Evolutionary conservation across 1,140 invertebrate genomes (phyloP).

Genomic region (Agrilus planipennis): DNA sequence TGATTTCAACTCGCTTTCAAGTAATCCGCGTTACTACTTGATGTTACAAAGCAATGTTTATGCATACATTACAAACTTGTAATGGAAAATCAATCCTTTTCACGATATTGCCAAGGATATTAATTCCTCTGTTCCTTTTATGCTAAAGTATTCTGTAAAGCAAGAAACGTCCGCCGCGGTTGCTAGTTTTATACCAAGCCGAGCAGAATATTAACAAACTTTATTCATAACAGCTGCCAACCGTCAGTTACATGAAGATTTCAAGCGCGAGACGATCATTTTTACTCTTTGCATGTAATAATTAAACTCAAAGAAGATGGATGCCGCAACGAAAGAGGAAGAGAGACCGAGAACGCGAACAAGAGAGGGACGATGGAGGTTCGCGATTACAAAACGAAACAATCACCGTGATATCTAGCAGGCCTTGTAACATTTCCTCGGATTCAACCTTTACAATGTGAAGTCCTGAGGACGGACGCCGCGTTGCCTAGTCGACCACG

Average conservation of each 20-base stretch:
- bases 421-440: slow-evolving; percentile 15
- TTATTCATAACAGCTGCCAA: slow-evolving; percentile 7
- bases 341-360: slow-evolving; percentile 1
- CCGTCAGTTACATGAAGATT: slow-evolving; percentile 8
- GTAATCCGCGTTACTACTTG: too few relatives aligned
- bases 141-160: too few relatives aligned
- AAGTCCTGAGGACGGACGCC: not conserved
- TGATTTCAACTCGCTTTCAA: too few relatives aligned
- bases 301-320: slow-evolving; percentile 11
- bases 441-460: slow-evolving; percentile 12
- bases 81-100: too few relatives aligned
- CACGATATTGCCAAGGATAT: too few relatives aligned
- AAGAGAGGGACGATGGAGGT: slow-evolving; percentile 4
- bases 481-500: too few relatives aligned
- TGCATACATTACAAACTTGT: too few relatives aligned
- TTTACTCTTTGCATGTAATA: slow-evolving; percentile 15
- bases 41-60: too few relatives aligned
- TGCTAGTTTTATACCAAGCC: too few relatives aligned
- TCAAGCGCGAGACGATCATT: slow-evolving; percentile 8
- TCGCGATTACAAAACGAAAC: slow-evolving; percentile 12
- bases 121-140: too few relatives aligned
- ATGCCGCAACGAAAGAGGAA: not conserved
- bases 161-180: too few relatives aligned
- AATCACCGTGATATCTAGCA: slow-evolving; percentile 14
- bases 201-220: too few relatives aligned